Base-by-base conservation (phyloP, 2,888 invertebrate genomes). In the Adelognathus sp. region DNA sequence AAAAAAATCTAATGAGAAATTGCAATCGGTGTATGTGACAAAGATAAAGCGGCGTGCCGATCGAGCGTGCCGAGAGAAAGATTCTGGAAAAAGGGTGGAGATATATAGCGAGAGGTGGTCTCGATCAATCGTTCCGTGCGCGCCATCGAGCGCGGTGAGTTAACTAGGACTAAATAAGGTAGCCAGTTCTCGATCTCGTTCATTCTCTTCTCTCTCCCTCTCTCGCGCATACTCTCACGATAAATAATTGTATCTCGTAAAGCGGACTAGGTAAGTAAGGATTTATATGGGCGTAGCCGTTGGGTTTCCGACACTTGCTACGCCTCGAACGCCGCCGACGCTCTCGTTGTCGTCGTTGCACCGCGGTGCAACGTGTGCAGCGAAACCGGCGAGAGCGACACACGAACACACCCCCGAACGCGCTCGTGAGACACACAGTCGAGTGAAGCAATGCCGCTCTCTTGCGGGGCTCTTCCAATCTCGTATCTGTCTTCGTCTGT, bases 221-320 rank as follows among this genome's bases (percentile, higher is more conserved):
- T 52, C 50, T 33, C 24, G 6, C 41, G 24, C 9, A 14, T 14
- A 5, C n/a, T 71, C 63, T 69, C 58, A 75, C 72, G 58, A 83
- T 87, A 87, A 88, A 87, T 88, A 88, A 88, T 87, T 87, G 86
- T 84, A 87, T 86, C 85, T 86, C 84, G 87, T 86, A 86, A 85
- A 86, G 87, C 84, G 71, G 83, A 84, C 85, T 87, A 86, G 87
- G 84, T 86, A 86, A 85, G 86, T 77, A 79, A 77, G 86, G 87
- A 87, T 88, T 87, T 88, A 88, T 88, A 88, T 88, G 88, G 88
- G 87, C 86, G 88, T 87, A 87, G 83, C 84, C 85, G 85, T 81
- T 84, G 83, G 83, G 82, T 83, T 72, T 71, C 83, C 85, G 85
- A 88, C 88, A 88, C 87, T 88, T 87, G 86, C 79, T 77, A 66